These are phyloP conservation scores for Cheirogaleus medius DNA, from an alignment of 2,113 vertebrate species.

Conservation along the genomic window DNA sequence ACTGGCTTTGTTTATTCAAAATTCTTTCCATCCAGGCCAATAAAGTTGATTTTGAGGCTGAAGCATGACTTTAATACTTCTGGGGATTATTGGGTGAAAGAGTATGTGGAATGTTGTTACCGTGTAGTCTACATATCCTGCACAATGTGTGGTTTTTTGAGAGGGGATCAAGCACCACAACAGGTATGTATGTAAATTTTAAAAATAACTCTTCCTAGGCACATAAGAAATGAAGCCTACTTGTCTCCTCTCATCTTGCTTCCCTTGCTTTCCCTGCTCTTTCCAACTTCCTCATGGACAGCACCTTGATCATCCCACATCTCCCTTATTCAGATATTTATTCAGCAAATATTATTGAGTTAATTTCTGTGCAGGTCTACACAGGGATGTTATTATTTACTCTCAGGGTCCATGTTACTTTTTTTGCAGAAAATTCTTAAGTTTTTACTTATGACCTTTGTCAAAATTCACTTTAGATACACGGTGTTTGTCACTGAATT, in stretches of 20 bases:
- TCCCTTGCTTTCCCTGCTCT: not conserved
- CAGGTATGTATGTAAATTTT: not conserved
- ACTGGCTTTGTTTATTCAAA: conserved; percentile 53
- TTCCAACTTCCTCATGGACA: not conserved
- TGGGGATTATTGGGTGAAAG: not conserved
- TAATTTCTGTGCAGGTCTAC: not conserved
- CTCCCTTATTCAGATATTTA: not conserved
- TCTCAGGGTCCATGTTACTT: not conserved
- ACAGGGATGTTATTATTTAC: not conserved
- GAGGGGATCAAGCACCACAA: not conserved
- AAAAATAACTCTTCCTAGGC: not conserved
- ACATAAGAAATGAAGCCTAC: not conserved
- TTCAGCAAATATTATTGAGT: not conserved
- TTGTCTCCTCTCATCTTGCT: not conserved
- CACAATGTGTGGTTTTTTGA: not conserved
- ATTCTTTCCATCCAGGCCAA: conserved; percentile 34
- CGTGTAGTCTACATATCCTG: not conserved
- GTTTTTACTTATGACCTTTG: not conserved
- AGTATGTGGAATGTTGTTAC: not conserved
- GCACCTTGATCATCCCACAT: not conserved
- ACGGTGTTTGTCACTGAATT: not conserved
- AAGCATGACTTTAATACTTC: not conserved
- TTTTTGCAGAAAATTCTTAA: conserved; percentile 23
- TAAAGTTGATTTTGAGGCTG: conserved; percentile 38
- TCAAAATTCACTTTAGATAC: not conserved